Evolutionary conservation across 2,113 vertebrate genomes (phyloP).

Genomic region (Varanus komodoensis): DNA sequence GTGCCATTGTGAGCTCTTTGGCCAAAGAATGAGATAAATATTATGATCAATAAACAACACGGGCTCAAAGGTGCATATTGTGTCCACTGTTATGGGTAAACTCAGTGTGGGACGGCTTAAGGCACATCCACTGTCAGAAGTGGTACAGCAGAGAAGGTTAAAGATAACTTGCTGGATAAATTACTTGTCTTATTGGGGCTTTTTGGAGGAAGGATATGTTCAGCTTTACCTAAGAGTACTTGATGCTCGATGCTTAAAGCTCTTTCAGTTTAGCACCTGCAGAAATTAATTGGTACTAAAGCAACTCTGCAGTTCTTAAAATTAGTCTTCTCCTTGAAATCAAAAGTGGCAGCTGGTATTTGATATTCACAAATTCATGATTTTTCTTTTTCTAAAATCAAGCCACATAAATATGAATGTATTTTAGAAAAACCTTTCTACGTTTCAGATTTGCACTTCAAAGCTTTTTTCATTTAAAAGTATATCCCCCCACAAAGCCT

Average conservation of each 20-base stretch:
- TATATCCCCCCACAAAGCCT: background rate
- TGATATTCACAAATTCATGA: background rate
- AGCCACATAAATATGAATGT: background rate
- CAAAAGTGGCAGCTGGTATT: conserved; percentile 6
- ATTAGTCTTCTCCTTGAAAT: conserved; percentile 24
- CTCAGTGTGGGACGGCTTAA: background rate
- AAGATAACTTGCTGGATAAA: background rate
- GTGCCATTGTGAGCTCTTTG: background rate
- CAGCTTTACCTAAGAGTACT: conserved; percentile 19
- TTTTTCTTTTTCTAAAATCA: background rate
- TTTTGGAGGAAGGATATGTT: conserved; percentile 20
- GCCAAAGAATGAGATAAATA: background rate
- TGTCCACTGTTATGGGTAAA: background rate
- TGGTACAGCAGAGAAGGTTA: background rate
- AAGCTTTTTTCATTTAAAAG: background rate
- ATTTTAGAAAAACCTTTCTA: conserved; percentile 9
- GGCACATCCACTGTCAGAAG: background rate
- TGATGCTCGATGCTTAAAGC: background rate
- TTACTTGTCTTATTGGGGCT: background rate
- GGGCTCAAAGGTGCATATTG: background rate
- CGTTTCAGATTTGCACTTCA: background rate
- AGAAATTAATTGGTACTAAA: conserved; percentile 54
- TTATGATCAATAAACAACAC: background rate
- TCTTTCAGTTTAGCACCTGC: conserved; percentile 27
- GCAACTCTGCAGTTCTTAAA: conserved; percentile 38